A percentile compares a stretch with the other conserved stretches of the same genome.
phyloP scores from a whole-genome alignment of 2,888 invertebrate species.

The Gortyna flavago region DNA sequence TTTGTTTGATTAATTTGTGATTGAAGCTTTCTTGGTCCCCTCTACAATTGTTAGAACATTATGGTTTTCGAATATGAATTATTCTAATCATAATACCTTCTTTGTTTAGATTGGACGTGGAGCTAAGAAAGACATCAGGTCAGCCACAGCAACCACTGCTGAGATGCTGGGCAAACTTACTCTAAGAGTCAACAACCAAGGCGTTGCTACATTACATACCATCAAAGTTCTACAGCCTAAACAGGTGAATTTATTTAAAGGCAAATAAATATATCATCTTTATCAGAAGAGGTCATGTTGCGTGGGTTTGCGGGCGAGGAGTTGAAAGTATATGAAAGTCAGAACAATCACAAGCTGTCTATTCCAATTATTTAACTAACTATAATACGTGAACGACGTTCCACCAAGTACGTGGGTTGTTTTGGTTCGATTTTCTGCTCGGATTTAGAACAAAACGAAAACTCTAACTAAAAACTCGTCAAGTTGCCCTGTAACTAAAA shows the following conservation, averaged over 20 bases:
- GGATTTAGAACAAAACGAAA: slow-evolving; percentile 4
- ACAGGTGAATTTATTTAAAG: slow-evolving; percentile 92
- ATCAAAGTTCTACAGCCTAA: slow-evolving; percentile 96
- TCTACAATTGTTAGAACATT: not conserved
- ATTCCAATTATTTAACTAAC: no score
- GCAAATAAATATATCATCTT: no score
- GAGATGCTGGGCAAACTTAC: slow-evolving; percentile 96
- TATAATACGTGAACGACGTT: no score
- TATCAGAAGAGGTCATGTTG: no score
- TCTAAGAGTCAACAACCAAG: slow-evolving; percentile 94
- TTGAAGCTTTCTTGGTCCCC: not conserved
- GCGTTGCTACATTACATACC: slow-evolving; percentile 95
- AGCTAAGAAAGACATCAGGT: slow-evolving; percentile 94
- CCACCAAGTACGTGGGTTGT: no score
- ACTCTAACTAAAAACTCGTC: slow-evolving; percentile 7
- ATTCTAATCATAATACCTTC: not conserved
- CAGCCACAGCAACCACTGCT: slow-evolving; percentile 96
- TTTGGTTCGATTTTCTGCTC: slow-evolving; percentile 8
- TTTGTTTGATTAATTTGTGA: not conserved
- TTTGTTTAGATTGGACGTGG: slow-evolving; percentile 92
- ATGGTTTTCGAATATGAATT: not conserved
- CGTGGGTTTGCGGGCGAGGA: no score
- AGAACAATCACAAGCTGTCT: no score
- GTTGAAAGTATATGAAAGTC: no score
- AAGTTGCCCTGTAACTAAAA: not conserved